Conservation (phyloP, 1,140 invertebrate genomes). For the Cydia amplana region DNA sequence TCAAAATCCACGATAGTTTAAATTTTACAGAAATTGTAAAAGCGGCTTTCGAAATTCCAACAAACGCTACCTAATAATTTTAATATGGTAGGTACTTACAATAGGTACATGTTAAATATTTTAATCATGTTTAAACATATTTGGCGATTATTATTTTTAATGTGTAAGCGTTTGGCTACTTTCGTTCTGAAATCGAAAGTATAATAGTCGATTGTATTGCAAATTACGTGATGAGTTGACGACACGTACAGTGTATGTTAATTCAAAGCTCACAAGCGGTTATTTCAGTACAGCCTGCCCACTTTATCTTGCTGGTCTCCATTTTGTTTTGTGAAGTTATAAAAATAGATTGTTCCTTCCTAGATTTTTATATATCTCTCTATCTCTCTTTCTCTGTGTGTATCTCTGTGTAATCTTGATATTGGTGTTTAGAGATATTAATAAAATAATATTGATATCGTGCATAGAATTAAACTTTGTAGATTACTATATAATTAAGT, state of each 20-base stretch:
- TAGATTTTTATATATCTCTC: background rate
- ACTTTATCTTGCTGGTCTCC: conserved; percentile 7
- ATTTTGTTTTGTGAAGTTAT: conserved; percentile 7
- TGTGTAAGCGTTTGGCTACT: too few species aligned
- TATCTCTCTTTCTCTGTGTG: background rate
- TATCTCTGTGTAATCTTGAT: too few species aligned
- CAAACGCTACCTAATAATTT: too few species aligned
- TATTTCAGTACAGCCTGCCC: background rate
- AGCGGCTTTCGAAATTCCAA: too few species aligned
- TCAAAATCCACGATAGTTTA: too few species aligned
- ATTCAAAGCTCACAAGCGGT: background rate
- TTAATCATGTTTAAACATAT: too few species aligned
- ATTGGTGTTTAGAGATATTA: background rate
- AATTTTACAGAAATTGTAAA: too few species aligned
- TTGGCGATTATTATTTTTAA: too few species aligned
- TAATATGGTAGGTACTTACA: too few species aligned
- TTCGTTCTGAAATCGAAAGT: background rate
- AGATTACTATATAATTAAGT: background rate
- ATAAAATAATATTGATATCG: too few species aligned
- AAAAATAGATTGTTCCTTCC: conserved; percentile 11
- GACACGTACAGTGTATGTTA: background rate
- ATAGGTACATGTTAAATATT: too few species aligned
- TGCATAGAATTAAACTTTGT: background rate
- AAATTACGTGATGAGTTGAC: background rate
- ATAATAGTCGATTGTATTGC: background rate